Percentiles rank a stretch among this genome's conserved stretches.
Evolutionary conservation across 2,888 invertebrate genomes (phyloP).

Genomic region (Ptychoptera contaminata): DNA sequence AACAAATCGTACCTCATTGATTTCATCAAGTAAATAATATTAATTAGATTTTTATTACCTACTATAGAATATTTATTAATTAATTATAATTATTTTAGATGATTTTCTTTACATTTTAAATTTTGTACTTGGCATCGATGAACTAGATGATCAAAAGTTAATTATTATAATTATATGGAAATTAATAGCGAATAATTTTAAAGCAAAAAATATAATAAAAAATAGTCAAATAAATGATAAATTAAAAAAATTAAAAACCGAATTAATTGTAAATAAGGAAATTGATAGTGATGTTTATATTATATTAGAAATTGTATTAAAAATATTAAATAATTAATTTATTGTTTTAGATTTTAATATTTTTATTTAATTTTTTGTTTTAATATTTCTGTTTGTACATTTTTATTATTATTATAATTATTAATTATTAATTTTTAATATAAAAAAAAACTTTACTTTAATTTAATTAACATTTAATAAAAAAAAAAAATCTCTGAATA

Average conservation of each 20-base stretch:
- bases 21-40: constrained; percentile 16
- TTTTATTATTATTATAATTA: too few species aligned
- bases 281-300: too few species aligned
- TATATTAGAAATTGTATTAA: too few species aligned
- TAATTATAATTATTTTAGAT: constrained; percentile 3
- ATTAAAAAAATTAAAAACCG: constrained; percentile 12
- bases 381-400: too few species aligned
- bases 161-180: constrained; percentile 22
- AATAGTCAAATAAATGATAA: constrained; percentile 20
- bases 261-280: too few species aligned
- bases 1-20: constrained; percentile 19
- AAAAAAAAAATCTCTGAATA: too few species aligned
- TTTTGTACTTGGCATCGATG: constrained; percentile 8
- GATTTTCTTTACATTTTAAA: constrained; percentile 10
- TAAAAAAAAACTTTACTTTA: too few species aligned
- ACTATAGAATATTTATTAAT: not conserved
- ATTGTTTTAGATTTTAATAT: too few species aligned
- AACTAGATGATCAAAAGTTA: constrained; percentile 21
- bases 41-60: not conserved
- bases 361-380: too few species aligned
- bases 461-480: too few species aligned
- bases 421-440: too few species aligned
- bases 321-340: too few species aligned
- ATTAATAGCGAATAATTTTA: constrained; percentile 22
- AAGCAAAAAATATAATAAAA: constrained; percentile 21